Evolutionary conservation across 2,113 vertebrate species (phyloP), one percentile per base, ranked within the genome.

Genomic region (Carlito syrichta): DNA sequence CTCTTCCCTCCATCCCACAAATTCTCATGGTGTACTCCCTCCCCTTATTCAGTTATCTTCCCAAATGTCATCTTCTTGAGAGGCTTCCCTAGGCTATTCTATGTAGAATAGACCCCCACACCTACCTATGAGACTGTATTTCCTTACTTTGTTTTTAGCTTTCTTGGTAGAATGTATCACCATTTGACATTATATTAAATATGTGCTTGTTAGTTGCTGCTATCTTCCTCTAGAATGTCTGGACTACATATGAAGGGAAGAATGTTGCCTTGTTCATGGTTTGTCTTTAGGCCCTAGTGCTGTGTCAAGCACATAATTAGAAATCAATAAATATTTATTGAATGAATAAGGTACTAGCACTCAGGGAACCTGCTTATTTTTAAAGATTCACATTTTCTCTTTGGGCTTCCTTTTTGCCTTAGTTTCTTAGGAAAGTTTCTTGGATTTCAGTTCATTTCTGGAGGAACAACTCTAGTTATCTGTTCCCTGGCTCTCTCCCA

Each of bases 401-500:
- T 35, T 54, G 54, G 23, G 30, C 13, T 87, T 66, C 14, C 60
- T 40, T 45, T 77, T 23, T 52, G 66, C 45, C 48, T 27, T 14
- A 5, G 1, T 71, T 84, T 93, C 62, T 79, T 56, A 32, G 81
- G 45, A 86, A 83, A 30, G 17, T n/a, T 69, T 60, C 17, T 82
- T 54, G n/a, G n/a, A n/a, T n/a, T n/a, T n/a, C n/a, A n/a, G n/a
- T n/a, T n/a, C n/a, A n/a, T n/a, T n/a, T n/a, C n/a, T 30, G 14
- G 69, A 89, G 25, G 14, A 2, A 50, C 8, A 27, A 20, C 8
- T 86, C n/a, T 19, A 48, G 23, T 32, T n/a, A 22, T 12, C 4
- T 3, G 3, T 4, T 22, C 32, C 16, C 16, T 2, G 32, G 12
- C 27, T 30, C 6, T 5, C 12, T n/a, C 22, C 19, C 0, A 8